These are phyloP conservation scores for Salvelinus alpinus DNA, from an alignment of 2,113 vertebrate genomes.

Conservation along the genomic window DNA sequence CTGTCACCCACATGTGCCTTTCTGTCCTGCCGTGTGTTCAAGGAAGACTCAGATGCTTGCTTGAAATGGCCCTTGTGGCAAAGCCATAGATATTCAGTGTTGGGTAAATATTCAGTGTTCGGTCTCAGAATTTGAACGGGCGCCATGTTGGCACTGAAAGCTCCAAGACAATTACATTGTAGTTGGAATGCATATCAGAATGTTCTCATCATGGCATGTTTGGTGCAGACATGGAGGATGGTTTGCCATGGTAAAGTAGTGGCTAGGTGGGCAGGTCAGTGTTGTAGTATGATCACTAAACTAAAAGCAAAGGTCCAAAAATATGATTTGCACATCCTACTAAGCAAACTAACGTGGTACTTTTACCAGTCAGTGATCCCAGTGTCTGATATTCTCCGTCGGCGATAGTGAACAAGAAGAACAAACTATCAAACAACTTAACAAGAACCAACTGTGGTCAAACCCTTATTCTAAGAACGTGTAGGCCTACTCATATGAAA, in stretches of 20 bases:
- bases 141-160: too few relatives aligned
- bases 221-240: too few relatives aligned
- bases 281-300: slow-evolving; percentile 12
- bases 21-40: slow-evolving; percentile 49
- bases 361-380: slow-evolving; percentile 46
- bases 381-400: slow-evolving; percentile 12
- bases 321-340: slow-evolving; percentile 26
- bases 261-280: slow-evolving; percentile 21
- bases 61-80: neutral
- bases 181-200: too few relatives aligned
- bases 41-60: slow-evolving; percentile 5
- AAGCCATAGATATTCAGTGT: slow-evolving; percentile 1
- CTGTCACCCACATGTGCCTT: slow-evolving; percentile 70
- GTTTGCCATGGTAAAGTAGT: too few relatives aligned
- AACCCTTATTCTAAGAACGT: neutral
- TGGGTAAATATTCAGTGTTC: too few relatives aligned
- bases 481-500: neutral
- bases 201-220: too few relatives aligned
- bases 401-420: slow-evolving; percentile 48
- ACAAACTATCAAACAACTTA: slow-evolving; percentile 49
- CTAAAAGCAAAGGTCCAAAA: slow-evolving; percentile 27
- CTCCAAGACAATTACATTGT: too few relatives aligned
- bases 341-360: slow-evolving; percentile 29
- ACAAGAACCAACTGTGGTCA: slow-evolving; percentile 19
- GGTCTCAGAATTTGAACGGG: too few relatives aligned